Conservation (phyloP, 1,140 invertebrate species). For the Berghia stephanieae region DNA sequence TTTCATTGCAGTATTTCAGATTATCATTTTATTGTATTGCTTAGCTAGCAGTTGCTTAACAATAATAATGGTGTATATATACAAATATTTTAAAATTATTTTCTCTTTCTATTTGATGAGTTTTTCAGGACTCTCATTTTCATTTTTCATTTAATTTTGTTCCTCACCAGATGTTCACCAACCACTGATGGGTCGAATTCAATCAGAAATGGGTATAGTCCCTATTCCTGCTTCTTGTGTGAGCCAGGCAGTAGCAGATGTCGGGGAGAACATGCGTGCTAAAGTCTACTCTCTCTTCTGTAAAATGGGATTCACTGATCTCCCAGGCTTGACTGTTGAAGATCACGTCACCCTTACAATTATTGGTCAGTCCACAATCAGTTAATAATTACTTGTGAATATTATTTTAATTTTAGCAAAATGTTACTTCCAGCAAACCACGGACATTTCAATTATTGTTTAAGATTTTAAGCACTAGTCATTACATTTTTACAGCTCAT, state of each 20-base stretch:
- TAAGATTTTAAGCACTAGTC: no score
- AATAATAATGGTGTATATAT: no score
- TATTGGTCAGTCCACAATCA: constrained; percentile 38
- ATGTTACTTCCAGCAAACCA: no score
- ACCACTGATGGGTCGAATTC: constrained; percentile 62
- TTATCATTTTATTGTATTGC: no score
- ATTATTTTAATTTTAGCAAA: no score
- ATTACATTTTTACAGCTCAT: no score
- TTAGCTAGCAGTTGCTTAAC: no score
- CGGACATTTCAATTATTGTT: no score
- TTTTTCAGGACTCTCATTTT: neutral
- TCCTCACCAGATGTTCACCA: constrained; percentile 44
- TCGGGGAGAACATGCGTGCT: constrained; percentile 66
- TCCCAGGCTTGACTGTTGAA: constrained; percentile 62
- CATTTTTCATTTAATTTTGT: neutral
- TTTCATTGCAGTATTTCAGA: no score
- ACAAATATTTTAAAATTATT: neutral
- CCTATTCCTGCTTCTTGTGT: constrained; percentile 55
- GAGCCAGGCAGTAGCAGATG: constrained; percentile 65
- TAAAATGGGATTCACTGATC: constrained; percentile 65
- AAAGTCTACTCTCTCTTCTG: constrained; percentile 67
- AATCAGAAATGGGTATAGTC: constrained; percentile 54
- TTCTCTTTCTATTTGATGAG: neutral
- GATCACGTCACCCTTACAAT: constrained; percentile 67
- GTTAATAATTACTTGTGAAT: no score